Conservation (phyloP, 2,888 invertebrate genomes). For the Diabrotica balteata region DNA sequence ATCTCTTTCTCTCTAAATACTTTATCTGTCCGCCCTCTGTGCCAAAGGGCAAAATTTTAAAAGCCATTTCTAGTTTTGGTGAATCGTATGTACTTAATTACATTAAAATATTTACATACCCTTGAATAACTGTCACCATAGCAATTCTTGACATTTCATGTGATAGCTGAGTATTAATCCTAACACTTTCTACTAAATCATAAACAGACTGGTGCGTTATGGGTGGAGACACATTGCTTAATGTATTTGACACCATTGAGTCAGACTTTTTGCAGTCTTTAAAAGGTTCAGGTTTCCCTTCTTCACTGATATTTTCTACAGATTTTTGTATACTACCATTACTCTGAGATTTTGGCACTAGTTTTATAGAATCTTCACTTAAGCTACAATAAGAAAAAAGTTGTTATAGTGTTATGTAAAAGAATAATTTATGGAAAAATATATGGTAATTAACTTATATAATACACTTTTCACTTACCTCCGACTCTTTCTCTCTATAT, state of each 20-base stretch:
- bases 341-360: slow-evolving; percentile 46
- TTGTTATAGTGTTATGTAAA: neutral
- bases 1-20: too few species aligned
- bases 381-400: neutral
- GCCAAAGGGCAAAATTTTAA: too few species aligned
- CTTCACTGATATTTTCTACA: slow-evolving; percentile 53
- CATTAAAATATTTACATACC: slow-evolving; percentile 32
- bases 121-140: slow-evolving; percentile 75
- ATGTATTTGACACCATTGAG: slow-evolving; percentile 37
- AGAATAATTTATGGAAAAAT: too few species aligned
- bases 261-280: slow-evolving; percentile 49
- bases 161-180: slow-evolving; percentile 84
- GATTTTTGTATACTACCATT: slow-evolving; percentile 51
- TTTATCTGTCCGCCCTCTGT: too few species aligned
- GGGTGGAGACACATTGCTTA: slow-evolving; percentile 56
- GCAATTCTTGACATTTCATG: slow-evolving; percentile 87
- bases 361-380: slow-evolving; percentile 39
- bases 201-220: slow-evolving; percentile 70
- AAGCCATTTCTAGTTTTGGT: too few species aligned
- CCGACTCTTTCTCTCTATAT: slow-evolving; percentile 37
- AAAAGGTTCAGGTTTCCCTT: slow-evolving; percentile 48
- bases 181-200: slow-evolving; percentile 79
- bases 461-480: neutral
- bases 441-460: too few species aligned
- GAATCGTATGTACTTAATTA: too few species aligned